phyloP scores from a whole-genome alignment of 1,140 invertebrate species.

The Drepana arcuata region DNA sequence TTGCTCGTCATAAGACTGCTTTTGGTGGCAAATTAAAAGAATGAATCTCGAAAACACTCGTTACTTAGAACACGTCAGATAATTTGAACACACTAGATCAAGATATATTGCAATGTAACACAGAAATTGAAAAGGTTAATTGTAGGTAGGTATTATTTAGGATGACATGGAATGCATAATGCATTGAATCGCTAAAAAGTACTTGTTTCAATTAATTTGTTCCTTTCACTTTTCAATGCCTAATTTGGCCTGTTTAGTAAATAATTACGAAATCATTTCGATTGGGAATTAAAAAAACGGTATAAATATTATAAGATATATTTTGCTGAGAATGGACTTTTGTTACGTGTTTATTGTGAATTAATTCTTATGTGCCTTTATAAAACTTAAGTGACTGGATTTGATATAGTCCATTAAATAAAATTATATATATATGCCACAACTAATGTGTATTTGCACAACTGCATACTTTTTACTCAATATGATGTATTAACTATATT shows the following conservation, averaged over 20 bases:
- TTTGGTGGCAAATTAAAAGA: constrained; percentile 29
- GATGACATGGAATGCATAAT: no score
- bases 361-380: constrained; percentile 67
- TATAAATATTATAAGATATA: constrained; percentile 17
- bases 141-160: no score
- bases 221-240: no score
- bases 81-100: no score
- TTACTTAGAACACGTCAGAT: no score
- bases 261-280: no score
- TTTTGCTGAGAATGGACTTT: constrained; percentile 25
- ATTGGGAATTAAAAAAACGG: constrained; percentile 8
- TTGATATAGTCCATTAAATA: constrained; percentile 54
- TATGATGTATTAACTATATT: constrained; percentile 34
- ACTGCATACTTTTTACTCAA: constrained; percentile 52
- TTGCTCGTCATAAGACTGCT: constrained; percentile 22
- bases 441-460: constrained; percentile 62
- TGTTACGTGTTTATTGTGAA: constrained; percentile 45
- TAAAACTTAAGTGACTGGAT: constrained; percentile 57
- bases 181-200: no score
- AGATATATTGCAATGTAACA: constrained; percentile 7
- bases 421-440: constrained; percentile 38
- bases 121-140: constrained; percentile 2
- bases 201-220: no score
- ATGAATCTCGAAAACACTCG: no score
- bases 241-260: no score